These are phyloP conservation scores for Chauna torquata DNA, from an alignment of 2,113 vertebrate genomes.

Conservation along the genomic window DNA sequence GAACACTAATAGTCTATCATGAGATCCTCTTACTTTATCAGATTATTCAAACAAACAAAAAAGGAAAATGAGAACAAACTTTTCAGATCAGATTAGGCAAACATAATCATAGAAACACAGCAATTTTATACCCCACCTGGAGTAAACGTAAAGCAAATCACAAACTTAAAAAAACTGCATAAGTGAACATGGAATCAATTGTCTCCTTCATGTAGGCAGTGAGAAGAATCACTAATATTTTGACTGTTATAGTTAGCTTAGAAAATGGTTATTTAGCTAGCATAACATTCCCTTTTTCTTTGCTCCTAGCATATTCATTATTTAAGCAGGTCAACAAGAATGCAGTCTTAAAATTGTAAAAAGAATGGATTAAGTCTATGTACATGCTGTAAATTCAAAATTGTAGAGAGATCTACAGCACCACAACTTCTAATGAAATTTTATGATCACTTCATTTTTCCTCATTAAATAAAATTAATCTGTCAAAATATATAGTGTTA, in stretches of 20 bases:
- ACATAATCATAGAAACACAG: not conserved
- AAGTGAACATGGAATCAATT: not conserved
- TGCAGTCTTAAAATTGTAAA: not conserved
- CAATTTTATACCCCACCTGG: not conserved
- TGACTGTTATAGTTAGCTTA: not conserved
- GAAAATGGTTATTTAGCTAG: constrained; percentile 26
- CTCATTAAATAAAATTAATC: not conserved
- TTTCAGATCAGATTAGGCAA: not conserved
- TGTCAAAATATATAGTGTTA: not conserved
- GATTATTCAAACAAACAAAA: not conserved
- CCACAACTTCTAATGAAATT: not conserved
- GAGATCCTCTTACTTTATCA: not conserved
- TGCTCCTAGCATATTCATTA: not conserved
- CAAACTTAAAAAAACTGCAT: not conserved
- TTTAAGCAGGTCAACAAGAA: not conserved
- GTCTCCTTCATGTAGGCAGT: not conserved
- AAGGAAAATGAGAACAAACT: not conserved
- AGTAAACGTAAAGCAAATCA: not conserved
- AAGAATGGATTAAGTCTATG: not conserved
- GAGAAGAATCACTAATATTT: not conserved
- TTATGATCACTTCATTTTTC: not conserved
- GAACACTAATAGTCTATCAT: not conserved
- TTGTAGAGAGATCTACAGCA: not conserved
- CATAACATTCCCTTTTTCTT: constrained; percentile 22
- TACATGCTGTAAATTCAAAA: not conserved